Conservation (phyloP, 2,113 vertebrate genomes). For the Conger conger region DNA sequence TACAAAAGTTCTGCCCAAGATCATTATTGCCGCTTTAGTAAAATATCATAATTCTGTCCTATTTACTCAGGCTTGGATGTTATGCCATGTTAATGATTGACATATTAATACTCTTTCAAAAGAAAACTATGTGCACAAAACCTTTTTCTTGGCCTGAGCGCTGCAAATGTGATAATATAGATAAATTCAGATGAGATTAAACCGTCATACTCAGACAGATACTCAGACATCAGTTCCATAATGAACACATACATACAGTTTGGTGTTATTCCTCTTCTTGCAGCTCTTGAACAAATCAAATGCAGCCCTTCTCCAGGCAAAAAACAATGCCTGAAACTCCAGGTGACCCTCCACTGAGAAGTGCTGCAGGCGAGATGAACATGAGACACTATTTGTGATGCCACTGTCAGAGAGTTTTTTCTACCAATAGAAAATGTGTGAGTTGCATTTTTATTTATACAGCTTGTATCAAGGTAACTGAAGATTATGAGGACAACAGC, state of each 20-base stretch:
- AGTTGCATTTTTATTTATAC: no score
- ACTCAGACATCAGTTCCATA: slow-evolving; percentile 95
- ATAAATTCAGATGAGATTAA: background rate
- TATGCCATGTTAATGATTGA: slow-evolving; percentile 68
- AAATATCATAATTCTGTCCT: background rate
- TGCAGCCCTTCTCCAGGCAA: slow-evolving; percentile 87
- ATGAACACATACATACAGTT: slow-evolving; percentile 96
- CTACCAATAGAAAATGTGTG: background rate
- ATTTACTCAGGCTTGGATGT: background rate
- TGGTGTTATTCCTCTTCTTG: slow-evolving; percentile 96
- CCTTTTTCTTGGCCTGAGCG: background rate
- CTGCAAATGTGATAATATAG: background rate
- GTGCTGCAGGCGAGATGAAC: slow-evolving; percentile 67
- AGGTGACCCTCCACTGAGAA: slow-evolving; percentile 97
- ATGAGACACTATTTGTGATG: background rate
- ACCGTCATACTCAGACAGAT: slow-evolving; percentile 91
- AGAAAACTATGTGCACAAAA: background rate
- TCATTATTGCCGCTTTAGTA: background rate
- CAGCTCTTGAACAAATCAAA: slow-evolving; percentile 94
- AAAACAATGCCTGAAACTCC: slow-evolving; percentile 91
- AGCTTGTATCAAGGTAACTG: background rate
- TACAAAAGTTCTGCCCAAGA: background rate
- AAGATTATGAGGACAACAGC: background rate
- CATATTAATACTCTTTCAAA: background rate
- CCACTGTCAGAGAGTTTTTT: background rate